Base-by-base conservation (phyloP, 2,113 vertebrate species). In the Psittacula cyanocephala region DNA sequence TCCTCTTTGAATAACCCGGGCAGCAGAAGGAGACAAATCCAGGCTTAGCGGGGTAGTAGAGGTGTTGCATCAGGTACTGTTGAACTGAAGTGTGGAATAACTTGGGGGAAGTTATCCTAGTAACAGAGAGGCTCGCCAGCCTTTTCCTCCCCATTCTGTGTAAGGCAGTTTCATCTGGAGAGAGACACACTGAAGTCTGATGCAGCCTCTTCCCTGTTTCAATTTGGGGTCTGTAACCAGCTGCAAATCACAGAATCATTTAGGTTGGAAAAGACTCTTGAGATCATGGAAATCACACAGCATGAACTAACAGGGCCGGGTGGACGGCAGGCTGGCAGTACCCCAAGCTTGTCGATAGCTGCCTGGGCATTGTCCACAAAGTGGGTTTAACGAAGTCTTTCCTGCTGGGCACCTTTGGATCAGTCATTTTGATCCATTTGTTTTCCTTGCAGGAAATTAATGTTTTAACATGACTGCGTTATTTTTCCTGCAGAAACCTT, bases 91-190 rank as follows among this genome's bases (percentile, higher is more conserved):
- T 3, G 7, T 41, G 41, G 7, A 67, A 50, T 55, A 78, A 74
- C 49, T 2, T 44, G 15, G 9, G 16, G 12, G 12, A 85, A 35
- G 35, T 23, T 50, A 15, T 18, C 22, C 31, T 12, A n/a, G 23
- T 39, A 17, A 37, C 1, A 0, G 18, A 53, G 29, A 63, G 4
- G 49, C 25, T 80, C 44, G 15, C 2, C 27, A 67, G 29, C 10
- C 19, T 25, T 80, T 86, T 76, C 14, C 18, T 76, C 10, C 27
- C 6, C 31, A 0, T 24, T 62, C n/a, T 19, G 2, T 72, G 14
- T 8, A 23, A 75, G 29, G n/a, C 24, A 49, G 2, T 49, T 89
- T 72, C 23, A 64, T 41, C 59, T 43, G 35, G 49, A n/a, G 15
- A 59, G 28, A 57, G 24, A 47, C 16, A 10, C 3, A 13, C 11